Evolutionary conservation across 2,113 vertebrate species (phyloP).

Genomic region (Carettochelys insculpta): DNA sequence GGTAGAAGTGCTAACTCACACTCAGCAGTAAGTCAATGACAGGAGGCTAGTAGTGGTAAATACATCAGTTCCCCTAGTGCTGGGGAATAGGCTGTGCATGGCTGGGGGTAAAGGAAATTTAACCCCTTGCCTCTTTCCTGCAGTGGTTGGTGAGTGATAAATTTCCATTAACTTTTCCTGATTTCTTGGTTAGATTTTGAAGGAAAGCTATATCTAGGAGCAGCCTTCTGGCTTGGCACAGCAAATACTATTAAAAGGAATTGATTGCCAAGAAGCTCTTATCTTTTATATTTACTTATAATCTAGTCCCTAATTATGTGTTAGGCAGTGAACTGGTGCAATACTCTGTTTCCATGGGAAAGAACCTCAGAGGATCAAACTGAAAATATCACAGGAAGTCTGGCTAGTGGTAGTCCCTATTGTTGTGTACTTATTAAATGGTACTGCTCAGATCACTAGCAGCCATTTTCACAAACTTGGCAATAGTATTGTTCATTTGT

Average conservation of each 20-base stretch:
- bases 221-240: slow-evolving; percentile 57
- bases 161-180: slow-evolving; percentile 47
- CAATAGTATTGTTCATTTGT: background rate
- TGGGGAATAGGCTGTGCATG: background rate
- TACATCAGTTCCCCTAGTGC: background rate
- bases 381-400: background rate
- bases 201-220: slow-evolving; percentile 44
- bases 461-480: slow-evolving; percentile 25
- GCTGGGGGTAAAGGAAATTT: too few relatives aligned
- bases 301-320: slow-evolving; percentile 32
- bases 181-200: slow-evolving; percentile 40
- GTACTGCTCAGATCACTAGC: background rate
- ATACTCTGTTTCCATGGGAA: slow-evolving; percentile 22
- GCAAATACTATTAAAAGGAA: slow-evolving; percentile 42
- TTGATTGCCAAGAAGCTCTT: slow-evolving; percentile 33
- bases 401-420: slow-evolving; percentile 12
- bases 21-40: background rate
- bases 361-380: slow-evolving; percentile 10
- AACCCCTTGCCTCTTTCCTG: background rate
- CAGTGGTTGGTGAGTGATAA: slow-evolving; percentile 31
- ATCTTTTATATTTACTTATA: slow-evolving; percentile 26
- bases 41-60: background rate
- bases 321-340: slow-evolving; percentile 49
- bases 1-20: accelerated
- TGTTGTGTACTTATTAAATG: slow-evolving; percentile 35